Evolutionary conservation across 2,797 vertebrate species (phyloP), one percentile per base, ranked within the genome.

Genomic region (Chelon labrosus): DNA sequence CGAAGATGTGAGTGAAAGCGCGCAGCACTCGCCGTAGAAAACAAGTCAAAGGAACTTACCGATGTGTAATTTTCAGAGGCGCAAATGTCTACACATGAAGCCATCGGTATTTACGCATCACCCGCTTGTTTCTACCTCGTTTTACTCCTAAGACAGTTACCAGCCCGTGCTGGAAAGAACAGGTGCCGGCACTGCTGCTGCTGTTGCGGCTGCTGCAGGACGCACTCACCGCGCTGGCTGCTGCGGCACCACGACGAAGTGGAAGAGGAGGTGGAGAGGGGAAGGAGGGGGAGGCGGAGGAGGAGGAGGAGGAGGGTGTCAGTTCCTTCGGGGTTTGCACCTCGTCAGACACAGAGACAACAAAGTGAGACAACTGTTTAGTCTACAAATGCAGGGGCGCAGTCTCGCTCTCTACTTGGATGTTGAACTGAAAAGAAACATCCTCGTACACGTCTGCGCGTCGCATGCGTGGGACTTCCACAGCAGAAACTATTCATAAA

Each of bases 31-130:
- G 61, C 42, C 67, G 47, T 59, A 39, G 22, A 79, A 70, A 81
- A 80, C 75, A 90, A 88, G 83, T 82, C 57, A 58, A 65, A 64
- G 75, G 31, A 91, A 92, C 91, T 93, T 88, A 93, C 91, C 81
- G 83, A 88, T 76, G 75, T 79, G 75, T 78, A 78, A 89, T 83
- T 64, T 68, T 65, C 83, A 74, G 38, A 61, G 69, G 73, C 64
- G 76, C 58, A 74, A 66, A 88, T 69, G 3, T 88, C 65, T 63
- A 27, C 73, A 73, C 73, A 52, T 27, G 73, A 42, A 82, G 82
- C 82, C 86, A 84, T 87, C 63, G 61, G 77, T 70, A 77, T 80
- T 57, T 69, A 64, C 49, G 55, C 51, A 49, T 57, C 54, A 46
- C 41, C 38, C 11, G 62, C 38, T 14, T 44, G 47, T 72, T 25